Evolutionary conservation across 2,888 invertebrate species (phyloP), one percentile per base, ranked within the genome.

Genomic region (Aethes cnicana): DNA sequence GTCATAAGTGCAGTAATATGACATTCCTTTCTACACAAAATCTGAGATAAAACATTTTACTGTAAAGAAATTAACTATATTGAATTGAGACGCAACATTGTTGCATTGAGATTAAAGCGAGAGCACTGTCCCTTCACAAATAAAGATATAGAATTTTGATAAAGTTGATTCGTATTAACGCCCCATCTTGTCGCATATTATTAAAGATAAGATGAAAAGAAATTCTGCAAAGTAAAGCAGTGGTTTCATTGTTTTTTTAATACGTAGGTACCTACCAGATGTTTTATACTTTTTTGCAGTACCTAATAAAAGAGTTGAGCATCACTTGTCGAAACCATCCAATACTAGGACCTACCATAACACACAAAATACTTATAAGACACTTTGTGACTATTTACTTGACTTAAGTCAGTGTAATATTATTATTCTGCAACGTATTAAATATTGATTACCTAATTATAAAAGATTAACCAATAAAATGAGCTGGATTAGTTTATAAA

Each of bases 131-230:
- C 82, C 80, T 80, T 77, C 78, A 71, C 77, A 76, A 82, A 84
- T 87, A 83, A 84, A 87, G 83, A 84, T 86, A 86, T 86, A 81
- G 84, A 83, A 83, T 81, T 80, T 80, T 75, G 84, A 86, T 87
- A 85, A 81, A 68, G 64, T 69, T 64, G 62, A 76, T 77, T 79
- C 78, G 75, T 68, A 81, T 80, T 74, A 57, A 58, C 61, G 62
- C n/a, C n/a, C n/a, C n/a, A n/a, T n/a, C n/a, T n/a, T n/a, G n/a
- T n/a, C n/a, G n/a, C n/a, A n/a, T n/a, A n/a, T n/a, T n/a, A n/a
- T n/a, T n/a, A 12, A 26, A 12, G 33, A 26, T 42, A 39, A 16
- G 20, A 33, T 39, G 14, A 11, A 21, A 25, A 49, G 32, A 41
- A 50, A 32, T 18, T 21, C 39, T 39, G 46, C 30, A 17, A n/a